phyloP scores from a whole-genome alignment of 1,140 invertebrate species.

The Octopus bimaculoides region DNA sequence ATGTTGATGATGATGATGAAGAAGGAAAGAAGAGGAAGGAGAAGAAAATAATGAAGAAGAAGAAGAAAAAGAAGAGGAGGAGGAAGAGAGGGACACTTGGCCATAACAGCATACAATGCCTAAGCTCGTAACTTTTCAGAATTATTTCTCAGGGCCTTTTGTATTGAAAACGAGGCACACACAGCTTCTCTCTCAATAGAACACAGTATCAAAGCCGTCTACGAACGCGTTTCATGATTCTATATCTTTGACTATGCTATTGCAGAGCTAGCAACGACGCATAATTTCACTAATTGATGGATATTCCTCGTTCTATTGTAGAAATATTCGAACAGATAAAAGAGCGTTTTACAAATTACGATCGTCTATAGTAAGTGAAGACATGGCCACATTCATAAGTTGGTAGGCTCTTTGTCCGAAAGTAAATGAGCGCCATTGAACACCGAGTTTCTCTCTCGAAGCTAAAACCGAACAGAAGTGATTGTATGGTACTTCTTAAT shows the following conservation, averaged over 20 bases:
- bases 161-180: background rate
- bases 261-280: background rate
- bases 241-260: background rate
- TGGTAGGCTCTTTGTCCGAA: background rate
- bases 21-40: background rate
- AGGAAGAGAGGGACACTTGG: background rate
- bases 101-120: background rate
- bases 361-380: background rate
- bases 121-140: background rate
- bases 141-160: conserved; percentile 4
- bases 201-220: background rate
- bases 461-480: background rate
- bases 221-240: conserved; percentile 4
- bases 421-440: background rate
- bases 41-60: background rate
- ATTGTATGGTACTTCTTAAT: background rate
- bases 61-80: background rate
- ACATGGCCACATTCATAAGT: conserved; percentile 1
- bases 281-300: conserved; percentile 5
- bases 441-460: background rate
- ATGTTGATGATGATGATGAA: background rate
- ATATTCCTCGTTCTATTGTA: conserved; percentile 3
- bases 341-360: background rate
- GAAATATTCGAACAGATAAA: conserved; percentile 4
- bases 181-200: background rate